Conservation (phyloP, 2,888 invertebrate species). For the Trachelus troglodyta region DNA sequence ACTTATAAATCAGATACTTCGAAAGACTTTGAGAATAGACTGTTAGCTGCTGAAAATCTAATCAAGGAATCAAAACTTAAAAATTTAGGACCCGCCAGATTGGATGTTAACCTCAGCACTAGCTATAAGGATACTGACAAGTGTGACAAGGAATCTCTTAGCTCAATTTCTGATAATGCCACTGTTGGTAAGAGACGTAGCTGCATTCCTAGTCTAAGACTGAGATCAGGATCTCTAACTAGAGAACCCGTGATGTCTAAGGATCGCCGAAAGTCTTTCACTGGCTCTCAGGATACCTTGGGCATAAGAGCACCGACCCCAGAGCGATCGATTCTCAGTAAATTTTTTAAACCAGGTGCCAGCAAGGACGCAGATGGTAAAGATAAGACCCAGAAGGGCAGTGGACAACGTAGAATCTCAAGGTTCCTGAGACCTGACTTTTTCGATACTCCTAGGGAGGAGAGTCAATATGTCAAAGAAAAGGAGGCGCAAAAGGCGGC, state of each 20-base stretch:
- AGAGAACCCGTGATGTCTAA: slow-evolving; percentile 40
- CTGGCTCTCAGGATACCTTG: slow-evolving; percentile 38
- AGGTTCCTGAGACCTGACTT: slow-evolving; percentile 84
- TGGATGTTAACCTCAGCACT: slow-evolving; percentile 46
- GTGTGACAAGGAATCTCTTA: slow-evolving; percentile 51
- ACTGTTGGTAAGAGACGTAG: slow-evolving; percentile 49
- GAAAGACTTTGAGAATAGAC: slow-evolving; percentile 52
- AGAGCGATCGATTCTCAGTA: slow-evolving; percentile 71
- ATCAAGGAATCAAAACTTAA: slow-evolving; percentile 59
- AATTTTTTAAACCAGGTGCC: slow-evolving; percentile 69
- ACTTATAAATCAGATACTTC: slow-evolving; percentile 37
- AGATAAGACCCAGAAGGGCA: slow-evolving; percentile 46
- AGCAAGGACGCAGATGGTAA: slow-evolving; percentile 43
- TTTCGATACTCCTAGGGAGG: slow-evolving; percentile 77
- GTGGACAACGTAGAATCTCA: slow-evolving; percentile 74
- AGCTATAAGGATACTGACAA: slow-evolving; percentile 56
- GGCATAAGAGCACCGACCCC: slow-evolving; percentile 47
- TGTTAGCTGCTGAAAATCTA: slow-evolving; percentile 59
- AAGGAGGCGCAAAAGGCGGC: slow-evolving; percentile 62
- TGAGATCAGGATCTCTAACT: slow-evolving; percentile 55
- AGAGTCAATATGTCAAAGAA: slow-evolving; percentile 72
- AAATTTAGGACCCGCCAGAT: slow-evolving; percentile 45
- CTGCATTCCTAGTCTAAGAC: slow-evolving; percentile 55
- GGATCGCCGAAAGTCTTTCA: slow-evolving; percentile 31
- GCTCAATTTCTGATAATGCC: slow-evolving; percentile 45